These are phyloP conservation scores for Colinus virginianus DNA, from an alignment of 2,113 vertebrate species.

Conservation along the genomic window DNA sequence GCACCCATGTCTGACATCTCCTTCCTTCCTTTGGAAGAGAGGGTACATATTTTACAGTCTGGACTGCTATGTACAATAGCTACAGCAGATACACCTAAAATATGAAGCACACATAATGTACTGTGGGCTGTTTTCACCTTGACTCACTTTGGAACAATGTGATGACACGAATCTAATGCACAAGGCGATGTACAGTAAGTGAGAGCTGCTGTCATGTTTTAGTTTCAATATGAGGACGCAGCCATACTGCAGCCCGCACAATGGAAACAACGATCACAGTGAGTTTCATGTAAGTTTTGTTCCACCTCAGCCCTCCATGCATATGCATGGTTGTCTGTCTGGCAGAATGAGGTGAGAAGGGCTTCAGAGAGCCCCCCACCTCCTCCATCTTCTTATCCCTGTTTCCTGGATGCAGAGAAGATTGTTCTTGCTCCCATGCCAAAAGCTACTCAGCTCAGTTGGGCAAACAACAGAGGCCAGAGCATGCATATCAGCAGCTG, in stretches of 20 bases:
- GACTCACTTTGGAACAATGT: constrained; percentile 39
- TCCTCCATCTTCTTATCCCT: background rate
- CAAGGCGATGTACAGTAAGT: background rate
- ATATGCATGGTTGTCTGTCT: background rate
- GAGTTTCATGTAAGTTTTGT: background rate
- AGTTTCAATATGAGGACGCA: background rate
- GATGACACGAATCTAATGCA: constrained; percentile 11
- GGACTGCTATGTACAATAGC: background rate
- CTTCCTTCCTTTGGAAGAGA: background rate
- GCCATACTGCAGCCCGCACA: background rate
- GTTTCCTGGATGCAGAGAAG: constrained; percentile 31
- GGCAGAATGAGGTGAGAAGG: background rate
- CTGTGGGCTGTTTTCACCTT: constrained; percentile 12
- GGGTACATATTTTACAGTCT: background rate
- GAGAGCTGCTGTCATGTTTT: background rate
- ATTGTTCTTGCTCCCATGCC: background rate
- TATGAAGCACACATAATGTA: background rate
- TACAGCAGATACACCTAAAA: background rate
- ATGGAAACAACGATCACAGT: background rate
- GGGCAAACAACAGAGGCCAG: constrained; percentile 30
- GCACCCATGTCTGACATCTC: background rate
- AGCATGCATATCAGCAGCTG: constrained; percentile 25
- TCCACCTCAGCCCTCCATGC: background rate
- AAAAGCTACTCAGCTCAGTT: background rate
- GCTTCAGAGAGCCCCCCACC: background rate